Conservation (phyloP, 2,113 vertebrate species). For the Sula dactylatra region DNA sequence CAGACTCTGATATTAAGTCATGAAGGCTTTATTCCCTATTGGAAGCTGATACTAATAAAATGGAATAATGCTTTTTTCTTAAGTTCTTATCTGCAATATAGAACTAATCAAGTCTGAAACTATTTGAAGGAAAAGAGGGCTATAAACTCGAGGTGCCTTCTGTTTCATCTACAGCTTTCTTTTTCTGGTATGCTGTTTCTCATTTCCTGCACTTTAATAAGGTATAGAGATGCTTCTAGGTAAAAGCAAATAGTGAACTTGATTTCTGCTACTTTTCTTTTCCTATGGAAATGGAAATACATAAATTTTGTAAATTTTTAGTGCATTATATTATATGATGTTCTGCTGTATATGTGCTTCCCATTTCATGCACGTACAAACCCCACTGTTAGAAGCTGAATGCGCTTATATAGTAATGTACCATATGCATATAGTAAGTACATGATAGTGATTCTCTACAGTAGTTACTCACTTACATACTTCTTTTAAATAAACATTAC, state of each 20-base stretch:
- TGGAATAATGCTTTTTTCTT: constrained; percentile 57
- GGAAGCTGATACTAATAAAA: constrained; percentile 66
- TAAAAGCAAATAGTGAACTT: not conserved
- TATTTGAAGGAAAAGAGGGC: not conserved
- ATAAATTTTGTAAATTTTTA: not conserved
- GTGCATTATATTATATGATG: not conserved
- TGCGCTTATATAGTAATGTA: not conserved
- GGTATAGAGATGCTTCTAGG: not conserved
- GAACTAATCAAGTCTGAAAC: constrained; percentile 38
- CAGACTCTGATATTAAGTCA: constrained; percentile 53
- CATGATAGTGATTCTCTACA: not conserved
- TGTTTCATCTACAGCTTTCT: not conserved
- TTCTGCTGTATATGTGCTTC: not conserved
- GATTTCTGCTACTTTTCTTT: not conserved
- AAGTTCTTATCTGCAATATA: constrained; percentile 50
- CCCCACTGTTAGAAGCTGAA: not conserved
- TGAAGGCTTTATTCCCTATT: constrained; percentile 50
- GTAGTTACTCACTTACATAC: not conserved
- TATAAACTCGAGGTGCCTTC: not conserved
- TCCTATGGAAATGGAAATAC: not conserved
- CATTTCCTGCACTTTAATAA: not conserved
- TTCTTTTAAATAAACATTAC: not conserved
- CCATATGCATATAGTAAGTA: not conserved
- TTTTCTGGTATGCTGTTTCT: not conserved
- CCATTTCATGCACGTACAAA: not conserved